phyloP scores from a whole-genome alignment of 2,888 invertebrate genomes.

The Pseudococcus viburni region DNA sequence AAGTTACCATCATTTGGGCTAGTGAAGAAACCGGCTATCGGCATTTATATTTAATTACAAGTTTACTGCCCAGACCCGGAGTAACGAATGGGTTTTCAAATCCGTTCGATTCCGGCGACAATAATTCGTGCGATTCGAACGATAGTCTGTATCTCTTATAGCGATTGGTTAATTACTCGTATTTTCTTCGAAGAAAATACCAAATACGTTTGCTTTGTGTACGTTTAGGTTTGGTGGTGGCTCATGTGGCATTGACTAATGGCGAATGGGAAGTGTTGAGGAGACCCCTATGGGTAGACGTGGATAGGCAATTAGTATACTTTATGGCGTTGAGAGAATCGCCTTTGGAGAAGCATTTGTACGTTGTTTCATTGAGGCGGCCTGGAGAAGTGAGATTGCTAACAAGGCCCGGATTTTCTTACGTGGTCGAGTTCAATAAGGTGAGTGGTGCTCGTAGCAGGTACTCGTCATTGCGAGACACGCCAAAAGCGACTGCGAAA shows the following conservation, averaged over 20 bases:
- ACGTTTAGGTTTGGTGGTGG: conserved; percentile 70
- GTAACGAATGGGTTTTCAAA: conserved; percentile 64
- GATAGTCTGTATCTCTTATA: conserved; percentile 23
- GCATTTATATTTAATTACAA: conserved; percentile 87
- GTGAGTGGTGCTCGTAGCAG: conserved; percentile 72
- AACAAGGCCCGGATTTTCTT: conserved; percentile 88
- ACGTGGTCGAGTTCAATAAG: conserved; percentile 85
- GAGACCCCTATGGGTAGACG: conserved; percentile 90
- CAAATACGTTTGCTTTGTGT: background rate
- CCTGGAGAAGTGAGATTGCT: conserved; percentile 83
- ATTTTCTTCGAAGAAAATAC: background rate
- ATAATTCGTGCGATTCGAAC: conserved; percentile 63
- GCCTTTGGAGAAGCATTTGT: conserved; percentile 93
- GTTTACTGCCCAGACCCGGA: conserved; percentile 72
- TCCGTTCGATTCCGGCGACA: conserved; percentile 67
- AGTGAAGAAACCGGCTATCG: conserved; percentile 92
- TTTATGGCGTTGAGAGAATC: conserved; percentile 92
- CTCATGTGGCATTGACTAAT: conserved; percentile 82
- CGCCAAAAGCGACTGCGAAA: background rate
- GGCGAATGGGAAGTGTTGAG: conserved; percentile 96
- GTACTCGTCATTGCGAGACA: too few species aligned
- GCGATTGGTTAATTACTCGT: background rate
- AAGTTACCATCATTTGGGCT: conserved; percentile 87
- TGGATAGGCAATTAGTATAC: conserved; percentile 84
- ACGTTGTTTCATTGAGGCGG: conserved; percentile 82